Conservation (phyloP, 2,888 invertebrate genomes). For the Spodoptera littoralis region DNA sequence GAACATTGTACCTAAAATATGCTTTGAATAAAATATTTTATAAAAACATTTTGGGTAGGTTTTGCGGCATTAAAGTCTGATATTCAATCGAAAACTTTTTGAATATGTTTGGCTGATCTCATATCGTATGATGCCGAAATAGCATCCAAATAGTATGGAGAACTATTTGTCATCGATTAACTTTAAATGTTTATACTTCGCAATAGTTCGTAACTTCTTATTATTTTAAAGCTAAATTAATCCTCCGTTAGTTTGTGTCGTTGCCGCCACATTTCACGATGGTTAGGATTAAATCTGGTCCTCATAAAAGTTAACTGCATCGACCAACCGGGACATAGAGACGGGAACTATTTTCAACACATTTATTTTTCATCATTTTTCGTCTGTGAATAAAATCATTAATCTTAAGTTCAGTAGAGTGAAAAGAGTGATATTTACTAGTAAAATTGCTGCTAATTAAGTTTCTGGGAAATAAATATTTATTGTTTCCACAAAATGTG, state of each 20-base stretch:
- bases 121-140: not conserved
- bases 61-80: slow-evolving; percentile 1
- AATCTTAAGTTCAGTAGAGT: slow-evolving; percentile 67
- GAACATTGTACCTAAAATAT: not conserved
- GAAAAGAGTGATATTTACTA: slow-evolving; percentile 67
- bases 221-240: slow-evolving; percentile 52
- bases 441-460: slow-evolving; percentile 75
- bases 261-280: slow-evolving; percentile 45
- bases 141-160: slow-evolving; percentile 1
- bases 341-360: slow-evolving; percentile 29
- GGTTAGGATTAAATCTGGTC: slow-evolving; percentile 44
- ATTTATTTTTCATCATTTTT: slow-evolving; percentile 23
- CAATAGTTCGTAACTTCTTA: slow-evolving; percentile 14
- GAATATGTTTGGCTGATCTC: not conserved
- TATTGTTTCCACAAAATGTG: slow-evolving; percentile 70
- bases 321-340: slow-evolving; percentile 41
- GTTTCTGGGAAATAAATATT: slow-evolving; percentile 66
- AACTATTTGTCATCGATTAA: slow-evolving; percentile 2
- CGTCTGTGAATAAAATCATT: slow-evolving; percentile 61
- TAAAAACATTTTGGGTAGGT: slow-evolving; percentile 1
- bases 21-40: slow-evolving; percentile 3
- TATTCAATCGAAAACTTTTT: slow-evolving; percentile 5
- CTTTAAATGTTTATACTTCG: slow-evolving; percentile 1
- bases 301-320: slow-evolving; percentile 59
- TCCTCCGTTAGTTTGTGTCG: slow-evolving; percentile 50